These are phyloP conservation scores for Halcyon malimbica DNA, from an alignment of 2,113 vertebrate genomes.

Conservation along the genomic window DNA sequence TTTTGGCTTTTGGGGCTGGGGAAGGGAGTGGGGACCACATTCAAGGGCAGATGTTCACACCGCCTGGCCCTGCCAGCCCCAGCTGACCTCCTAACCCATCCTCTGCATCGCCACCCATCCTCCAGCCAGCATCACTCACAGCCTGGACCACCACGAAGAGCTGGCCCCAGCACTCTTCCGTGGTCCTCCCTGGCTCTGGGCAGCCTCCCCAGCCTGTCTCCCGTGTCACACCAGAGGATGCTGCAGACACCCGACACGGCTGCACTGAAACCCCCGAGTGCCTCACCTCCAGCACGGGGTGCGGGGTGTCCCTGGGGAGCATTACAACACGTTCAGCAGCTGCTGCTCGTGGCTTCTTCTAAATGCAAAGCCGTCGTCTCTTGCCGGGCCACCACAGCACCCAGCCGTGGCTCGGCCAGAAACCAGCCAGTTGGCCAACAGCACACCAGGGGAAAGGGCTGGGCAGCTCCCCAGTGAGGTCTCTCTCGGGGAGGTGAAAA, in stretches of 20 bases:
- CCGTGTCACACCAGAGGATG: neutral
- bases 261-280: neutral
- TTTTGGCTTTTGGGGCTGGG: neutral
- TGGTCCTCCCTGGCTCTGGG: neutral
- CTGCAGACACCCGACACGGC: neutral
- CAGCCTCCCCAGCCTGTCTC: neutral
- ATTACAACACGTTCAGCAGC: no score
- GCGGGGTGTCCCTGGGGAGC: neutral
- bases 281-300: neutral
- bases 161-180: accelerated
- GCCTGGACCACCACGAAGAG: neutral
- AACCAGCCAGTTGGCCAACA: neutral
- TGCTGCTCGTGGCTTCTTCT: neutral
- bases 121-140: neutral
- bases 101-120: neutral
- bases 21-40: neutral
- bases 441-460: neutral
- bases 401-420: neutral
- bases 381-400: neutral
- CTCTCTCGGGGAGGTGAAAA: neutral
- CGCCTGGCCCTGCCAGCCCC: neutral
- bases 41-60: neutral
- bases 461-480: neutral
- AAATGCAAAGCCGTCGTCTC: neutral
- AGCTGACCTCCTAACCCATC: neutral